Percentiles rank a stretch among this genome's conserved stretches.
Conservation (phyloP, 2,113 vertebrate species). For the Chunga burmeisteri region DNA sequence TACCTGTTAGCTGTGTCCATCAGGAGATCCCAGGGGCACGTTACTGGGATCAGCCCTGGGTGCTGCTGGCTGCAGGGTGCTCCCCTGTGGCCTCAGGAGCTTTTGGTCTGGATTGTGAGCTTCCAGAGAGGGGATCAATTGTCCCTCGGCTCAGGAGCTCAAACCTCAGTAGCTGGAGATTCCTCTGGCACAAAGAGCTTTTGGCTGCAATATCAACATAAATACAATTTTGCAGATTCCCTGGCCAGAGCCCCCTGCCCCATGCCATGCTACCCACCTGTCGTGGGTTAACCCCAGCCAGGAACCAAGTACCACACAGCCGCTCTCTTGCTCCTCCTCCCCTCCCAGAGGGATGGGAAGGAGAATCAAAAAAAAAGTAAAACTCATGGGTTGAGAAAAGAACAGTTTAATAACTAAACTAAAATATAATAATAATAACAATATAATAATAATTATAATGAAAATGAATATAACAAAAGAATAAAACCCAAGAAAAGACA, state of each 20-base stretch:
- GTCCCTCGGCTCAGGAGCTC: background rate
- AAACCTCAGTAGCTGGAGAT: background rate
- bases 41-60: background rate
- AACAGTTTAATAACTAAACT: too few relatives aligned
- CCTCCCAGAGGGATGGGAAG: too few relatives aligned
- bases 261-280: background rate
- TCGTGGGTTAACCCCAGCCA: too few relatives aligned
- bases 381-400: too few relatives aligned
- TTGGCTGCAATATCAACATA: constrained; percentile 24
- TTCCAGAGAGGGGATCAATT: background rate
- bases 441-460: too few relatives aligned
- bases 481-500: too few relatives aligned
- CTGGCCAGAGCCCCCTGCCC: background rate
- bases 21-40: background rate
- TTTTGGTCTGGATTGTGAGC: background rate
- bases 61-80: background rate
- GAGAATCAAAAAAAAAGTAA: too few relatives aligned
- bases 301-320: too few relatives aligned
- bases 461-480: too few relatives aligned
- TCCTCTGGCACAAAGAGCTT: background rate
- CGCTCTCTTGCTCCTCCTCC: too few relatives aligned
- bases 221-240: constrained; percentile 60
- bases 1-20: background rate
- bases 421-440: too few relatives aligned
- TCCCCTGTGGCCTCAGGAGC: background rate